A percentile compares a stretch with the other conserved stretches of the same genome.
Conservation (phyloP, 1,140 invertebrate genomes). For the Achroia grisella region DNA sequence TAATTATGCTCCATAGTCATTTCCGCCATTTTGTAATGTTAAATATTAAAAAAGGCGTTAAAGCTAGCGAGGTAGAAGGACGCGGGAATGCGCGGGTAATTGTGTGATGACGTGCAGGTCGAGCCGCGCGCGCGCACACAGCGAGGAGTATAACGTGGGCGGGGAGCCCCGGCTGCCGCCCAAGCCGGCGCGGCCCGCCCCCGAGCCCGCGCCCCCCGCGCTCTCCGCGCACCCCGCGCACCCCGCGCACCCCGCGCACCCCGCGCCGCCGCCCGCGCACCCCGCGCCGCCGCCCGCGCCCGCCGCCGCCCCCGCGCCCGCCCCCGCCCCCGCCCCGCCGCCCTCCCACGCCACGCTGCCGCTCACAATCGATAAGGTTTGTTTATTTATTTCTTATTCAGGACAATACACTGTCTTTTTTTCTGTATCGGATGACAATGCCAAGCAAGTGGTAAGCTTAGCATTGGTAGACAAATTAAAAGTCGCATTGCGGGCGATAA, state of each 20-base stretch:
- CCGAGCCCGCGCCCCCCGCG: neutral
- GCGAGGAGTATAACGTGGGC: constrained; percentile 7
- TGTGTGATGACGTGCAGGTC: neutral
- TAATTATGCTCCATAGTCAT: no score
- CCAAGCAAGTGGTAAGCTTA: no score
- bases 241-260: neutral
- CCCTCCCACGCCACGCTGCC: constrained; percentile 30
- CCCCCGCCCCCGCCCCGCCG: constrained; percentile 8
- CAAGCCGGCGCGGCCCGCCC: neutral
- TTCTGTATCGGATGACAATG: no score
- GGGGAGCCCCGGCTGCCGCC: neutral
- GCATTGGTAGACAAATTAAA: no score
- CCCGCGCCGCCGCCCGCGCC: constrained; percentile 9
- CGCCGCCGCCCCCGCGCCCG: neutral
- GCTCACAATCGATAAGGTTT: constrained; percentile 53
- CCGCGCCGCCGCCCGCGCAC: neutral
- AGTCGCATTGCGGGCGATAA: no score
- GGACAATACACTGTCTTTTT: no score
- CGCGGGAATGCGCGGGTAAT: no score
- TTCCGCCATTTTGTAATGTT: no score
- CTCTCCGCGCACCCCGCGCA: neutral
- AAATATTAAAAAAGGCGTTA: no score
- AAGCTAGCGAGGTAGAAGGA: no score
- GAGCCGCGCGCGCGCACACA: constrained; percentile 27
- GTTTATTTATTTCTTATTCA: no score